Percentiles rank a stretch among this genome's conserved stretches.
Conservation (phyloP, 2,888 invertebrate species). For the Scaptomyza reducta region DNA sequence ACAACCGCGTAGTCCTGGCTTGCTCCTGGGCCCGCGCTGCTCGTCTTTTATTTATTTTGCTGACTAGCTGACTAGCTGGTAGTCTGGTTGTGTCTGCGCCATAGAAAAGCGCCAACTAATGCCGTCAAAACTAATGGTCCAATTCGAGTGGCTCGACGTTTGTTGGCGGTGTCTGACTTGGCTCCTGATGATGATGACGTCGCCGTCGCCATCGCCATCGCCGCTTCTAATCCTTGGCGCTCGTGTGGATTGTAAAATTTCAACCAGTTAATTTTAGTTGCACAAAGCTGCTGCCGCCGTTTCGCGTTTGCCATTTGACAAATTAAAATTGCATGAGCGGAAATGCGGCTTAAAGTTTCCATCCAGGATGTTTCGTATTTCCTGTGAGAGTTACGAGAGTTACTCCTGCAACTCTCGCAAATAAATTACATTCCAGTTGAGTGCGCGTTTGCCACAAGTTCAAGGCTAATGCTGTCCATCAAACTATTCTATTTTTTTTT, state of each 20-base stretch:
- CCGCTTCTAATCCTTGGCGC: conserved; percentile 68
- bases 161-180: conserved; percentile 23
- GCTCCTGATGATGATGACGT: conserved; percentile 27
- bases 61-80: conserved; percentile 36
- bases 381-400: conserved; percentile 43
- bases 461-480: conserved; percentile 56
- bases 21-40: conserved; percentile 46
- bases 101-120: conserved; percentile 79
- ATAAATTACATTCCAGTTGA: conserved; percentile 57
- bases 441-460: conserved; percentile 42
- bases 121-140: conserved; percentile 83
- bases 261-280: conserved; percentile 74
- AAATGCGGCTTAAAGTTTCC: conserved; percentile 76
- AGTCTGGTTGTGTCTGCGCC: conserved; percentile 50
- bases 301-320: conserved; percentile 62
- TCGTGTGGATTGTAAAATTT: conserved; percentile 73
- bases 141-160: conserved; percentile 79
- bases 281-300: conserved; percentile 33
- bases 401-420: conserved; percentile 19
- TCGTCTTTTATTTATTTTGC: conserved; percentile 75
- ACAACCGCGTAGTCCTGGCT: background rate
- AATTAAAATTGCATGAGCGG: conserved; percentile 79
- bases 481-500: conserved; percentile 15
- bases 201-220: too few relatives aligned
- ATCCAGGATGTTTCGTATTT: conserved; percentile 56